Conservation (phyloP, 2,113 vertebrate genomes). For the Micronycteris hirsuta region DNA sequence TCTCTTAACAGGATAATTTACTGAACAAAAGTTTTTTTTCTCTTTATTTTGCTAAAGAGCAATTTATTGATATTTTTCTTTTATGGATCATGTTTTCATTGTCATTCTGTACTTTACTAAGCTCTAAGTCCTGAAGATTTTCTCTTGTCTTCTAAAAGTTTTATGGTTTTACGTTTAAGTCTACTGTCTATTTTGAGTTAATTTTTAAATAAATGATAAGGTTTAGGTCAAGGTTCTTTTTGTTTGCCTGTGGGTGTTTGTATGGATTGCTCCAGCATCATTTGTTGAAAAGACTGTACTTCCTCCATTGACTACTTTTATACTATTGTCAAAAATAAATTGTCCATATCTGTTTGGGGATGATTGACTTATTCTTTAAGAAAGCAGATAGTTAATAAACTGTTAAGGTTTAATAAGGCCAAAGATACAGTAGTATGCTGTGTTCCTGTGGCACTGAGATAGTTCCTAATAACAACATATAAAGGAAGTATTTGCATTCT, state of each 20-base stretch:
- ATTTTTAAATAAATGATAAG: background rate
- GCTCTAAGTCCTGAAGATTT: background rate
- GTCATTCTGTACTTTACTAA: background rate
- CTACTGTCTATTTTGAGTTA: background rate
- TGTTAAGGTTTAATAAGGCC: background rate
- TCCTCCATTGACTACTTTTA: background rate
- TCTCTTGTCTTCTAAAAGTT: background rate
- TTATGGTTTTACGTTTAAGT: background rate
- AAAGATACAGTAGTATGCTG: background rate
- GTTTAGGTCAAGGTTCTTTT: background rate
- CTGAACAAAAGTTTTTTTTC: background rate
- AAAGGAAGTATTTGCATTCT: background rate
- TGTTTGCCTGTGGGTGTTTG: background rate
- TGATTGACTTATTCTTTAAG: background rate
- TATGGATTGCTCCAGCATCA: background rate
- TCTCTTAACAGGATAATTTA: background rate
- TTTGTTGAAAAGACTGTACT: background rate
- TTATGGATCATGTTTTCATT: background rate
- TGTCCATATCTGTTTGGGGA: background rate
- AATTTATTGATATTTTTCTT: background rate
- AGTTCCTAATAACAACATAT: background rate
- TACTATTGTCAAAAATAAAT: background rate
- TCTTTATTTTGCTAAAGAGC: background rate
- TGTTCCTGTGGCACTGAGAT: background rate
- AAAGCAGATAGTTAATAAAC: background rate